Percentiles rank a stretch among this genome's conserved stretches.
phyloP scores from a whole-genome alignment of 2,888 invertebrate genomes.

The Netelia virgata region DNA sequence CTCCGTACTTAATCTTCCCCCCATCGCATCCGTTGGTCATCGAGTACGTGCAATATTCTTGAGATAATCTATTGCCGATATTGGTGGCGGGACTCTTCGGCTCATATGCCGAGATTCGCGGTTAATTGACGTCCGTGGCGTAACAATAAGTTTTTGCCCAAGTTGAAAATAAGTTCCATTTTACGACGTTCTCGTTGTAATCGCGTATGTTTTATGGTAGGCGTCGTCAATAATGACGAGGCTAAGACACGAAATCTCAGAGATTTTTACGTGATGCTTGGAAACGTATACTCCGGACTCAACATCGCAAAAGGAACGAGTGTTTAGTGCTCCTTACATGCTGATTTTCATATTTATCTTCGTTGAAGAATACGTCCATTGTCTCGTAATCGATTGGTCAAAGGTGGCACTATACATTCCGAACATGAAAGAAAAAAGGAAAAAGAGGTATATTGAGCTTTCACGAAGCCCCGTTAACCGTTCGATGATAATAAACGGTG shows the following conservation, averaged over 20 bases:
- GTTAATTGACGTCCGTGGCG: constrained; percentile 74
- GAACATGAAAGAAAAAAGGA: constrained; percentile 32
- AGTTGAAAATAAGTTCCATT: constrained; percentile 41
- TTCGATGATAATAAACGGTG: constrained; percentile 36
- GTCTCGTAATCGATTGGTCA: constrained; percentile 51
- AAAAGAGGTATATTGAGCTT: constrained; percentile 22
- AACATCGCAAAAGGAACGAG: constrained; percentile 29
- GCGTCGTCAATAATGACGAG: constrained; percentile 17
- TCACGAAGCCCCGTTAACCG: constrained; percentile 20
- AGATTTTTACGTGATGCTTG: constrained; percentile 21
- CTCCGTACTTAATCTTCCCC: constrained; percentile 71
- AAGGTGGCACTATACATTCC: constrained; percentile 38
- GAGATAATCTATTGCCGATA: constrained; percentile 59
- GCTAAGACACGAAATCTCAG: neutral
- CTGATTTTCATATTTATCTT: constrained; percentile 50
- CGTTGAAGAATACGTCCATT: constrained; percentile 65
- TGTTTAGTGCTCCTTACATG: constrained; percentile 22
- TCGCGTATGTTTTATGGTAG: constrained; percentile 20
- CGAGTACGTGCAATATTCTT: constrained; percentile 74
- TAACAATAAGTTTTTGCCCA: constrained; percentile 76
- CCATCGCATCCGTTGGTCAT: constrained; percentile 68
- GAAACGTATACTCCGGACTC: neutral
- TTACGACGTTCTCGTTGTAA: constrained; percentile 32
- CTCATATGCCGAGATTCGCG: neutral
- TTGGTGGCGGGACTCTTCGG: constrained; percentile 24